Percentiles rank a stretch among this genome's conserved stretches.
These are phyloP conservation scores for Malurus splendens DNA, from an alignment of 2,797 vertebrate genomes.

Conservation along the genomic window DNA sequence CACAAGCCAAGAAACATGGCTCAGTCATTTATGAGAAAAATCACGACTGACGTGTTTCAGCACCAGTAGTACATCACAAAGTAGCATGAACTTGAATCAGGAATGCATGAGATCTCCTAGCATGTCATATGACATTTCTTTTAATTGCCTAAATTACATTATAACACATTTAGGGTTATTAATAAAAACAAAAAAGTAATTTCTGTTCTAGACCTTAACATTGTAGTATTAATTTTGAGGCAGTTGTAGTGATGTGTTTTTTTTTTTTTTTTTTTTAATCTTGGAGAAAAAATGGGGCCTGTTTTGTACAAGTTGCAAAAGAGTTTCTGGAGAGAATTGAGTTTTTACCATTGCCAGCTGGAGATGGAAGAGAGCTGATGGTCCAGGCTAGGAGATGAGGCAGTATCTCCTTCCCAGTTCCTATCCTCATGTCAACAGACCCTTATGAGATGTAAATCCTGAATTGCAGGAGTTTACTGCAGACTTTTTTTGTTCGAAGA, in stretches of 20 bases:
- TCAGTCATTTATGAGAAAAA: neutral
- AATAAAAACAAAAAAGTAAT: neutral
- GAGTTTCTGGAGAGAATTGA: neutral
- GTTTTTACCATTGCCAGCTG: neutral
- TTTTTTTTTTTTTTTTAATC: neutral
- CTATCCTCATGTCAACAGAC: neutral
- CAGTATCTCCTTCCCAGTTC: neutral
- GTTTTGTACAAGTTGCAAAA: neutral
- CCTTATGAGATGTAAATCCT: neutral
- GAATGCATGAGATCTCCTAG: neutral
- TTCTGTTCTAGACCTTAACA: neutral
- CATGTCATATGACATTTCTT: neutral
- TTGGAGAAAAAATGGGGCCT: neutral
- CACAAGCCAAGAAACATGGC: neutral
- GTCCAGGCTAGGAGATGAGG: neutral
- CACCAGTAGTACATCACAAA: accelerated
- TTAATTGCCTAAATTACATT: neutral
- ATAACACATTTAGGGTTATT: neutral
- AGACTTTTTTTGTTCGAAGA: neutral
- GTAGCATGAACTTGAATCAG: neutral
- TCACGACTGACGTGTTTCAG: accelerated
- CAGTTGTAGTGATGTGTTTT: neutral
- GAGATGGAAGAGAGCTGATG: neutral
- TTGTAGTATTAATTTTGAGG: neutral
- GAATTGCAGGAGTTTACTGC: neutral